Evolutionary conservation across 2,888 invertebrate species (phyloP), one percentile per base, ranked within the genome.

Genomic region (Limnephilus rhombicus): DNA sequence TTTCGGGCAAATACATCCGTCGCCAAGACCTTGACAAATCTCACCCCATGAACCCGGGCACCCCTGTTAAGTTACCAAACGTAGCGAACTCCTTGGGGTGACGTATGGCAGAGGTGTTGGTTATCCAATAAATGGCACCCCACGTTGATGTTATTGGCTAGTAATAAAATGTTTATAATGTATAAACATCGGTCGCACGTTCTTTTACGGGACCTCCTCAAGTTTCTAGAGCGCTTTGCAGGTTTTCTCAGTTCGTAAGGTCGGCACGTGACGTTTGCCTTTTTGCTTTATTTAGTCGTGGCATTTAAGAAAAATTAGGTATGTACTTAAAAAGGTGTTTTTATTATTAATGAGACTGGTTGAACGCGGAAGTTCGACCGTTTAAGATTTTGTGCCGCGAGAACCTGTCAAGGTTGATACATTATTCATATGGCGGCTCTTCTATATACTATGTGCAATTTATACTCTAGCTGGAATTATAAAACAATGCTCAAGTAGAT

Each of bases 351-450:
- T 37, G 83, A 83, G 37, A 37, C 83, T 83, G 83, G 24, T 15
- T 24, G 83, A 83, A 83, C 5, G 83, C 83, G 83, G 83, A 83
- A 37, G 83, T 37, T 83, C 37, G 37, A 83, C 24, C 24, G 34
- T 83, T 83, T 34, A 83, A 83, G 41, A 83, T 37, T 83, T 41
- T 83, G 37, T 34, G 83, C 34, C 83, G 83, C 37, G 83, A 18
- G 41, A 34, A 83, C 37, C 31, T 41, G 37, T 37, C 83, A 83
- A 83, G 83, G 83, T 83, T 41, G 83, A 24, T 34, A 31, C 11
- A 24, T 37, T 11, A 37, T 83, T 41, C 83, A 37, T 24, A 83
- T n/a, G 24, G 15, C 83, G 83, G 83, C 37, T 37, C 18, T 83
- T 83, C 83, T 83, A 9, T 7, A 7, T 24, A 83, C 5, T 68